Conservation (phyloP, 2,113 vertebrate genomes). For the Hippotragus niger region DNA sequence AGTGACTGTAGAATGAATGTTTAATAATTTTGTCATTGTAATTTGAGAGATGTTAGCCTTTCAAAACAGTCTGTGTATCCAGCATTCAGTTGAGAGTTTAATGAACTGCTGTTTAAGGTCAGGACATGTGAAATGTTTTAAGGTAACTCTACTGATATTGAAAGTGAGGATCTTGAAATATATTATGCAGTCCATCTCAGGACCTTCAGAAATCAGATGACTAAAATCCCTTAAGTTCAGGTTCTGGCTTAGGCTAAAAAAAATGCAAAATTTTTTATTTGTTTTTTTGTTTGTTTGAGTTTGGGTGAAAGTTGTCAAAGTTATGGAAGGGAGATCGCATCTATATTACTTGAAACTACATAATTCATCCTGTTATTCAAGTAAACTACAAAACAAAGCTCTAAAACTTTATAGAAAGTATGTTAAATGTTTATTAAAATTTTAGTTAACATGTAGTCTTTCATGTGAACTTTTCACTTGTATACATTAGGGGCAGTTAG, state of each 20-base stretch:
- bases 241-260: background rate
- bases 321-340: background rate
- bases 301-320: background rate
- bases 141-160: background rate
- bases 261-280: background rate
- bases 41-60: background rate
- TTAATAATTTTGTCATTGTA: background rate
- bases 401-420: background rate
- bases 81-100: background rate
- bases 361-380: background rate
- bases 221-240: background rate
- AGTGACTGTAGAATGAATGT: constrained; percentile 68
- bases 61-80: background rate
- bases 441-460: background rate
- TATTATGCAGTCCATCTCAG: background rate
- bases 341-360: background rate
- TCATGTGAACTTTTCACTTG: background rate
- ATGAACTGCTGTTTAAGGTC: background rate
- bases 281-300: background rate
- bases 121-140: background rate
- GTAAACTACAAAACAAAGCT: background rate
- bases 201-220: background rate
- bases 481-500: background rate
- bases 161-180: background rate
- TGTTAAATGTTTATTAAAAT: background rate